Percentiles rank a stretch among this genome's conserved stretches.
Evolutionary conservation across 2,888 invertebrate species (phyloP).

Genomic region (Tromatobia lineatoria): DNA sequence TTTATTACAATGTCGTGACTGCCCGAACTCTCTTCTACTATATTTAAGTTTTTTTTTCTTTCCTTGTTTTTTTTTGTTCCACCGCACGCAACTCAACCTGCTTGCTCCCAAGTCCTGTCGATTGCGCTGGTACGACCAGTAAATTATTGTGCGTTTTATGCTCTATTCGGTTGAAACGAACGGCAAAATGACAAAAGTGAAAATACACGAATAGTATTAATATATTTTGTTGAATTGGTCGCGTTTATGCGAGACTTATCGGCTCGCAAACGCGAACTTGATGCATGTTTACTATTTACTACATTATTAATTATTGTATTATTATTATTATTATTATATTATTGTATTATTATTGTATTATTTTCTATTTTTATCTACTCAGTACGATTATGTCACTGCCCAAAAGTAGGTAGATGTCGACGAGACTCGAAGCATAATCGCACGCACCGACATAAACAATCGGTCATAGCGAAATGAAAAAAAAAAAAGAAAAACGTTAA

Average conservation of each 20-base stretch:
- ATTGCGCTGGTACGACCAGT: conserved; percentile 39
- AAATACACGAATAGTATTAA: conserved; percentile 81
- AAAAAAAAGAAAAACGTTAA: conserved; percentile 29
- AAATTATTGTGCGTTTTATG: conserved; percentile 18
- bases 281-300: conserved; percentile 83
- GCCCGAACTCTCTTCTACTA: conserved; percentile 57
- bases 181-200: conserved; percentile 59
- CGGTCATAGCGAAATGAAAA: conserved; percentile 51
- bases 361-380: conserved; percentile 74
- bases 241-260: conserved; percentile 25
- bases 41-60: conserved; percentile 53
- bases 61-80: conserved; percentile 33
- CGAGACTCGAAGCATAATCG: conserved; percentile 52
- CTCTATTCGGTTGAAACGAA: conserved; percentile 46
- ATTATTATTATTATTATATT: conserved; percentile 74
- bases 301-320: conserved; percentile 79
- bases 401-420: conserved; percentile 39
- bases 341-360: conserved; percentile 67
- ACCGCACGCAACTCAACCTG: conserved; percentile 50
- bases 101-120: conserved; percentile 40
- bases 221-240: conserved; percentile 80
- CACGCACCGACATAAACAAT: conserved; percentile 33
- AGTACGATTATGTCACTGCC: conserved; percentile 71
- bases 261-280: conserved; percentile 71
- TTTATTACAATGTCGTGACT: conserved; percentile 56